Conservation (phyloP, 2,113 vertebrate species). For the Mastomys natalensis region DNA sequence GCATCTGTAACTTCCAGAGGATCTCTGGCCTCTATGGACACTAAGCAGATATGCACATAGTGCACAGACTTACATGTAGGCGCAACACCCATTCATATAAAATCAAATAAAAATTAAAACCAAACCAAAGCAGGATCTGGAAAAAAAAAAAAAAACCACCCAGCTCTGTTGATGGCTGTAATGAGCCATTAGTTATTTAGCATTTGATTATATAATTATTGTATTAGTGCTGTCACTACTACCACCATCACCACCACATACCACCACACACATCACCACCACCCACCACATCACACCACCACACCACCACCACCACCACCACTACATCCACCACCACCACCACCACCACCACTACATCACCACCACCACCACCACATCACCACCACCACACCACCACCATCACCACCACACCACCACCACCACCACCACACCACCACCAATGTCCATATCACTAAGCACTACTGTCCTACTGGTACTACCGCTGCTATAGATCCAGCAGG, state of each 20-base stretch:
- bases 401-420: too few relatives aligned
- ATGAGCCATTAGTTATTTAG: not conserved
- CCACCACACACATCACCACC: fast-evolving
- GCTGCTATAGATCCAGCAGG: not conserved
- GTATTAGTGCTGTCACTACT: not conserved
- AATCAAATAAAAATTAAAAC: not conserved
- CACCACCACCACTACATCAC: fast-evolving
- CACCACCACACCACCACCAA: too few relatives aligned
- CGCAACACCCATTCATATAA: not conserved
- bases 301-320: fast-evolving
- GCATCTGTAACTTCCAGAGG: not conserved
- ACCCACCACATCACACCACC: not conserved
- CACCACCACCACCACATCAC: not conserved
- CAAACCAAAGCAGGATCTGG: not conserved
- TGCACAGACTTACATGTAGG: not conserved
- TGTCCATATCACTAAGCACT: not conserved
- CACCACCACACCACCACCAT: too few relatives aligned
- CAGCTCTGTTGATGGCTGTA: not conserved
- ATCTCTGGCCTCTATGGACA: not conserved
- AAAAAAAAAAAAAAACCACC: not conserved
- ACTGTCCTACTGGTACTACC: fast-evolving
- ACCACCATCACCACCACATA: too few relatives aligned
- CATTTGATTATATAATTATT: not conserved
- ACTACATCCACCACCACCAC: too few relatives aligned
- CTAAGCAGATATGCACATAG: not conserved